A percentile compares a stretch with the other conserved stretches of the same genome.
Conservation (phyloP, 2,113 vertebrate species). For the Lichenostomus cassidix region DNA sequence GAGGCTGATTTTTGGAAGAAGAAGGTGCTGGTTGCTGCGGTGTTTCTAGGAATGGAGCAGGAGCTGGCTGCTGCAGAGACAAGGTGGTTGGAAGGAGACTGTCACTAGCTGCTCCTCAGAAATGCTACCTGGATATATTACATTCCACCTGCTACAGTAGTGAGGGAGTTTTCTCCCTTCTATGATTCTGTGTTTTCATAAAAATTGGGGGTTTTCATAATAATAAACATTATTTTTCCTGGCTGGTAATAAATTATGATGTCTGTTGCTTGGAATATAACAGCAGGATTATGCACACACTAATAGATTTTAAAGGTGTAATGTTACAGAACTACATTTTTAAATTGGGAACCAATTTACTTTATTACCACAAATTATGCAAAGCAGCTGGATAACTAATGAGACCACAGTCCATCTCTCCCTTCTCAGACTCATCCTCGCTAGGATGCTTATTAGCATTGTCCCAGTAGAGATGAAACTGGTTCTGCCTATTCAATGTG, state of each 20-base stretch:
- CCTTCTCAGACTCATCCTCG: not conserved
- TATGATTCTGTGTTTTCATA: not conserved
- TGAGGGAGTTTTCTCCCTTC: not conserved
- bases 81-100: not conserved
- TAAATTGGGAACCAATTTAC: not conserved
- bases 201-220: not conserved
- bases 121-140: not conserved
- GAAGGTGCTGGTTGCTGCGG: not conserved
- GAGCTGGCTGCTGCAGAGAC: not conserved
- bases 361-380: not conserved
- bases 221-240: not conserved
- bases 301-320: not conserved
- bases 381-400: not conserved
- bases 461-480: not conserved
- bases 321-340: not conserved
- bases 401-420: not conserved
- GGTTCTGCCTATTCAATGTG: not conserved
- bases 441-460: not conserved
- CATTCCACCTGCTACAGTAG: not conserved
- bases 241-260: not conserved
- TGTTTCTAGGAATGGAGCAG: not conserved
- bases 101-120: not conserved
- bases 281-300: not conserved
- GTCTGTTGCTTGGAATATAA: not conserved
- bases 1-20: not conserved